Conservation (phyloP, 2,113 vertebrate genomes). For the Tamias sibiricus region DNA sequence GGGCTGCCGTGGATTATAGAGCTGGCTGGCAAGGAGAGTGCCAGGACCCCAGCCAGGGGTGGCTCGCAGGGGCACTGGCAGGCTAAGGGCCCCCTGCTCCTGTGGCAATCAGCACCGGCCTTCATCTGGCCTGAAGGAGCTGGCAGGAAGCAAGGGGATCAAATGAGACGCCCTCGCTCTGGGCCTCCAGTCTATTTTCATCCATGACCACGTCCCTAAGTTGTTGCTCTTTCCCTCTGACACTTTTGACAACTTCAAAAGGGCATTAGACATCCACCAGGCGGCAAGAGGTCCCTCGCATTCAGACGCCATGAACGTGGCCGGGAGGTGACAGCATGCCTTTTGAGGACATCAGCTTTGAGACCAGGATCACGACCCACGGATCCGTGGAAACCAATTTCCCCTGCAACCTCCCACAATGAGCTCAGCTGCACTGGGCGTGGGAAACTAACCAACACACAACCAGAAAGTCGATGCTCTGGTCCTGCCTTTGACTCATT, state of each 20-base stretch:
- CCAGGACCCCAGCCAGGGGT: accelerated
- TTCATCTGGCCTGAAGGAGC: not conserved
- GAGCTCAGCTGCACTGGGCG: not conserved
- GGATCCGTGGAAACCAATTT: not conserved
- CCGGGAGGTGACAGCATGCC: accelerated
- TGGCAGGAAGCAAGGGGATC: not conserved
- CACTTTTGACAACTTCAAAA: not conserved
- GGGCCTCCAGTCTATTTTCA: not conserved
- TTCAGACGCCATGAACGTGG: accelerated
- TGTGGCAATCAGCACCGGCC: accelerated
- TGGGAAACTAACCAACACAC: not conserved
- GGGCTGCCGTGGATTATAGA: accelerated
- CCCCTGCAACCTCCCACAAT: not conserved
- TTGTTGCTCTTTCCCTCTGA: not conserved
- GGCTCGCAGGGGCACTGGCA: not conserved
- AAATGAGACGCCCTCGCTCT: not conserved
- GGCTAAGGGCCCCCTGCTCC: accelerated
- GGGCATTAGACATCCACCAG: not conserved
- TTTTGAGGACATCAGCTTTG: not conserved
- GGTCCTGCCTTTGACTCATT: too few species aligned
- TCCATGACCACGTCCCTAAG: not conserved
- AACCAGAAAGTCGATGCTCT: not conserved
- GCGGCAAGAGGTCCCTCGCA: not conserved
- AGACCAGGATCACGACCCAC: accelerated
- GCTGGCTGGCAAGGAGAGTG: accelerated